Conservation (phyloP, 2,113 vertebrate species). For the Henicopernis longicauda region DNA sequence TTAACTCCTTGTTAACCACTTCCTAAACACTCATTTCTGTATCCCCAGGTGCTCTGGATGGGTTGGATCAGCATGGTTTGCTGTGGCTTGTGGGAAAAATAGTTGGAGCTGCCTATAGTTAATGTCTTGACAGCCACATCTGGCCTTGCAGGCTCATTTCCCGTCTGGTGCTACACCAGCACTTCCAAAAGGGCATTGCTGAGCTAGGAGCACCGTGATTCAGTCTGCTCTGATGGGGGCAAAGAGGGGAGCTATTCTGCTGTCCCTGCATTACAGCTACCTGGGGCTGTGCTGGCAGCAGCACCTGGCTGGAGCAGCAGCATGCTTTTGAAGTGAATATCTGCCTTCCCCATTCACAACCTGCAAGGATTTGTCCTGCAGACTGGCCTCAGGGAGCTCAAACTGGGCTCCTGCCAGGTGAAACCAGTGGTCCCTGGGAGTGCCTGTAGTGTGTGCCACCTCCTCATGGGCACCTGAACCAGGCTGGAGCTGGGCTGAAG, state of each 20-base stretch:
- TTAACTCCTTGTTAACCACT: not conserved
- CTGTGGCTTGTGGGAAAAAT: not conserved
- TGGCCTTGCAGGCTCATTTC: not conserved
- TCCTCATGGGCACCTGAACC: not conserved
- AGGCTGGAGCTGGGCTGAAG: not conserved
- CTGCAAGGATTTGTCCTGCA: not conserved
- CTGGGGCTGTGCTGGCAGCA: not conserved
- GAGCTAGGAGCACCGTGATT: not conserved
- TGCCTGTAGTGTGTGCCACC: rapidly evolving
- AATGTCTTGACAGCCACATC: rapidly evolving
- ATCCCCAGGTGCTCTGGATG: not conserved
- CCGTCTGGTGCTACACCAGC: not conserved
- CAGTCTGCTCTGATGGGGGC: not conserved
- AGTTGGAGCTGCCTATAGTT: not conserved
- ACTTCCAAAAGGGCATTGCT: not conserved
- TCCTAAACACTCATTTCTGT: not conserved
- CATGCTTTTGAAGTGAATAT: not conserved
- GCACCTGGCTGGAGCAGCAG: not conserved
- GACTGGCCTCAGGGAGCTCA: not conserved
- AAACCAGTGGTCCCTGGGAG: not conserved
- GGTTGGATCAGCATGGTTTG: not conserved
- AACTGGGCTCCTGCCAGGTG: not conserved
- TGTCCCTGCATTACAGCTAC: not conserved
- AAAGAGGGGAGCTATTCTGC: not conserved
- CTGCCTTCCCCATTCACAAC: not conserved